Base-by-base conservation (phyloP, 2,797 vertebrate genomes). In the Pristis pectinata region DNA sequence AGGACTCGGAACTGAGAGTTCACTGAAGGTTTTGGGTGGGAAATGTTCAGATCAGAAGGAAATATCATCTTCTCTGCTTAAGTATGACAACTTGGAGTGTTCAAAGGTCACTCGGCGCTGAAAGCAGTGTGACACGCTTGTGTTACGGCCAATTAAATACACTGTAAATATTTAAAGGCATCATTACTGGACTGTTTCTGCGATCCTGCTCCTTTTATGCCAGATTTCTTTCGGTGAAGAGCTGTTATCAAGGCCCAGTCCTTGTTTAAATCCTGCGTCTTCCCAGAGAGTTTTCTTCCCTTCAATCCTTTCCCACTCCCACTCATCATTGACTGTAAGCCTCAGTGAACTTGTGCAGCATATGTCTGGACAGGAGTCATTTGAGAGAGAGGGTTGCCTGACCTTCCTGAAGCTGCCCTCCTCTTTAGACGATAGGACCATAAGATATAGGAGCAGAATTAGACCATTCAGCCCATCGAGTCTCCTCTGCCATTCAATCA, bases 91-190 rank as follows among this genome's bases (percentile, higher is more conserved):
- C 87, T 41, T 41, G 24, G 37, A 91, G 19, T 61, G n/a, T 24
- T 91, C 61, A 67, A 10, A 67, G 87, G 61, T 91, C 56, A 41
- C 37, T 41, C n/a, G 2, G 59, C 41, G 87, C 49, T 91, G 87
- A 91, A 91, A 89, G 85, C 85, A 64, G 56, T 89, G 85, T 8
- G 85, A 89, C 59, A 89, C n/a, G 87, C 87, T 91, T 91, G 87
- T 91, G 87, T 91, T 67, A 64, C 87, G 61, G 61, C 61, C 61
- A 91, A 64, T 91, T 91, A 91, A 67, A 41, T 64, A 41, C 59
- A 91, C 87, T 91, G 87, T 91, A 91, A 91, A 91, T 91, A 91
- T 67, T 91, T 91, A 91, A 91, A 91, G n/a, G 87, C 61, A 24
- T 67, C 87, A 67, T 91, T 41, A 41, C 41, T 67, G n/a, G n/a